phyloP scores from a whole-genome alignment of 2,888 invertebrate genomes.

The Listrodromus nycthemerus region DNA sequence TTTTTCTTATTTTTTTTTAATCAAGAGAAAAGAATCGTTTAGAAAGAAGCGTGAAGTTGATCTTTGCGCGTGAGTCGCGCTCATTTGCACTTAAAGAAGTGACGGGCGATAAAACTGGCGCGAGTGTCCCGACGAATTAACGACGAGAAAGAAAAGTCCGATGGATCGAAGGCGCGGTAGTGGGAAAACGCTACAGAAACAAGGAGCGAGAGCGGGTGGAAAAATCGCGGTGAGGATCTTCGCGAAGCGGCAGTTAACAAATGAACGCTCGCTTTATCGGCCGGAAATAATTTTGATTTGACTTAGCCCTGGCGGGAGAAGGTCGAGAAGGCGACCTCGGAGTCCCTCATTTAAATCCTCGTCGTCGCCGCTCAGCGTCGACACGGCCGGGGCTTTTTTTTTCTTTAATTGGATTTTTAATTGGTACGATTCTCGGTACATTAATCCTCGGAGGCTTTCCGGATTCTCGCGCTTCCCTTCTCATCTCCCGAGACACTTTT shows the following conservation, averaged over 20 bases:
- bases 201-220: conserved; percentile 26
- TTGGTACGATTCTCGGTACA: conserved; percentile 81
- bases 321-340: conserved; percentile 45
- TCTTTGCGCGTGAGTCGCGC: conserved; percentile 74
- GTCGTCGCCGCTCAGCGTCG: conserved; percentile 68
- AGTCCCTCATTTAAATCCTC: conserved; percentile 80
- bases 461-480: conserved; percentile 49
- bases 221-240: conserved; percentile 66
- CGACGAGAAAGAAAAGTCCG: conserved; percentile 50
- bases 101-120: conserved; percentile 83
- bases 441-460: conserved; percentile 74
- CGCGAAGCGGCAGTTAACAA: conserved; percentile 80
- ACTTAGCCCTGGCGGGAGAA: conserved; percentile 56
- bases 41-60: conserved; percentile 50
- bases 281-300: conserved; percentile 83
- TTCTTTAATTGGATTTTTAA: conserved; percentile 84
- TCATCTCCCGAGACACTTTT: conserved; percentile 42
- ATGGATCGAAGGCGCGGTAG: conserved; percentile 24
- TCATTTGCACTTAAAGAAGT: conserved; percentile 84
- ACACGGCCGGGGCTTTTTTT: conserved; percentile 67
- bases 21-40: conserved; percentile 33
- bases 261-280: conserved; percentile 83
- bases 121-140: conserved; percentile 68
- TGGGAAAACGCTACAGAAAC: conserved; percentile 33
- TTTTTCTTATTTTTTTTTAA: conserved; percentile 41